phyloP scores from a whole-genome alignment of 1,140 invertebrate species.

The Piezodorus guildinii region DNA sequence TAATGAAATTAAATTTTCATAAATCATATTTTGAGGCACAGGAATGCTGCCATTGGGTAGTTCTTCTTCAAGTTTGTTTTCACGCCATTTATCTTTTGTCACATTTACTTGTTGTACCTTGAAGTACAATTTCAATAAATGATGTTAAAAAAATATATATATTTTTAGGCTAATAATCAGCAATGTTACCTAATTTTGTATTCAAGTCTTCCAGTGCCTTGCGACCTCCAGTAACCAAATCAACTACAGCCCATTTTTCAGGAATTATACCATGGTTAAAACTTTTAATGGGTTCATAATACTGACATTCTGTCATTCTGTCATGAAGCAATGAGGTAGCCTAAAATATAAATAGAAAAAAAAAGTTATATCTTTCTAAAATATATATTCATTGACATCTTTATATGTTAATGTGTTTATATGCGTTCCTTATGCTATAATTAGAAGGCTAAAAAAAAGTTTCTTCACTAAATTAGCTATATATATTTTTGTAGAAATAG shows the following conservation, averaged over 20 bases:
- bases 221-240: slow-evolving; percentile 63
- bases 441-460: not conserved
- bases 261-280: slow-evolving; percentile 58
- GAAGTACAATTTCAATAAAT: too few relatives aligned
- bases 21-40: too few relatives aligned
- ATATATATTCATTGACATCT: too few relatives aligned
- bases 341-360: slow-evolving; percentile 31
- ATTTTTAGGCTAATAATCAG: too few relatives aligned
- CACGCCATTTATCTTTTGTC: too few relatives aligned
- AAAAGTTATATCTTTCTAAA: not conserved
- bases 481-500: too few relatives aligned
- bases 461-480: not conserved
- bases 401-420: too few relatives aligned
- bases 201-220: slow-evolving; percentile 74
- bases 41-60: too few relatives aligned
- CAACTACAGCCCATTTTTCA: slow-evolving; percentile 69
- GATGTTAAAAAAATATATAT: too few relatives aligned
- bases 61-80: too few relatives aligned
- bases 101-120: too few relatives aligned
- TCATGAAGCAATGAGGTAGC: slow-evolving; percentile 60
- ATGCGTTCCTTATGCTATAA: not conserved
- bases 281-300: slow-evolving; percentile 50
- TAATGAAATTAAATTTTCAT: too few relatives aligned
- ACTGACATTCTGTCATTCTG: slow-evolving; percentile 72
- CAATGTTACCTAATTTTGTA: slow-evolving; percentile 53